Evolutionary conservation across 1,140 invertebrate species (phyloP), one percentile per base, ranked within the genome.

Genomic region (Danaus plexippus): DNA sequence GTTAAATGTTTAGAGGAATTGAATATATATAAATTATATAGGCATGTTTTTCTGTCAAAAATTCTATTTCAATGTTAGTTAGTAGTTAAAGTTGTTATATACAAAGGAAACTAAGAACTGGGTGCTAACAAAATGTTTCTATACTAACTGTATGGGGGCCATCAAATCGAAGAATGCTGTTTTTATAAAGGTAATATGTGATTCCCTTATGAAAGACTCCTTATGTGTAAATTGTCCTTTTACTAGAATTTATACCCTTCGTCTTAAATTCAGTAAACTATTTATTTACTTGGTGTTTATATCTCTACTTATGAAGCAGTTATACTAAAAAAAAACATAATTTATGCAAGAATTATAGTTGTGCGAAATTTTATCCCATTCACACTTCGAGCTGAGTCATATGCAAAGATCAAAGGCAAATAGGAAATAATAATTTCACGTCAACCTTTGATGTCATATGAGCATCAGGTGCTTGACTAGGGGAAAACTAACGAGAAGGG

Each of bases 151-250:
- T 63, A 84, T 84, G 83, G 80, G 83, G 80, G 73, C 75, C 78
- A 75, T 75, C 73, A 83, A 80, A 77, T 84, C 80, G 66, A 86
- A 82, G 69, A 71, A 72, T 75, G 76, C 80, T 61, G 77, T 55
- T 57, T 83, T 77, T 69, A 48, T 73, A 50, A 78, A 86, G 83
- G 83, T 86, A 85, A 71, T 60, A 15, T 69, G 22, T 32, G 22
- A 32, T 32, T 32, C 22, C 22, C 22, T 32, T 32, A 32, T 6
- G 22, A 49, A 47, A 11, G 10, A 13, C 15, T 44, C 50, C 7
- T n/a, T 52, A 18, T 32, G 5, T 32, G 42, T 13, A 15, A 15
- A 40, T 41, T n/a, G 3, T 51, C 11, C 22, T 51, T 41, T 11
- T 11, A 41, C 8, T 42, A 41, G 9, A 9, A 12, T 10, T 9